Evolutionary conservation across 2,797 vertebrate species (phyloP), one percentile per base, ranked within the genome.

Genomic region (Thalassophryne amazonica): DNA sequence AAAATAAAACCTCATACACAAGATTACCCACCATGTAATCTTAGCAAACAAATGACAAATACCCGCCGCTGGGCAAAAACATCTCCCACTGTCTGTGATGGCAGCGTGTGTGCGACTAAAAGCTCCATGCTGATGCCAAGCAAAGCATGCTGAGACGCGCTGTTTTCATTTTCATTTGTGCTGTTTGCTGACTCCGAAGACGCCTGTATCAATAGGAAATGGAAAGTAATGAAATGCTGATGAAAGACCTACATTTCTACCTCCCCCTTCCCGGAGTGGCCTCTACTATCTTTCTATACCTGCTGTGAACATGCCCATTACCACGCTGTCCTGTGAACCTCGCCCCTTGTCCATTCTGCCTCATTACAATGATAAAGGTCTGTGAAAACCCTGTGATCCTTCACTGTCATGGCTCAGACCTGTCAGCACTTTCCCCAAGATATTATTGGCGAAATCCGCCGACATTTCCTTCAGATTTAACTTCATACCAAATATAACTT

Each of bases 21-120:
- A 82, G 78, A 83, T 81, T 69, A 67, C 71, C 73, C 69, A 75
- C 76, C 86, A 71, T 83, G 79, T 84, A 85, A 88, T 88, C 83
- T 83, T 11, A 17, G 62, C 76, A 86, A 87, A 86, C 76, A 86
- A 86, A 85, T 64, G 63, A 65, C 16, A 42, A 65, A 60, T 73
- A 53, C 74, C 77, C 59, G 62, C 78, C 24, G 39, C 25, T 21
- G 42, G 55, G 51, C 28, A 50, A 55, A 48, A 74, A 76, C 64
- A 56, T 40, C 61, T 55, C 78, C 76, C 25, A 76, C 73, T 66
- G 80, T 74, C 74, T 32, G 18, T 28, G 66, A 54, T 69, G 59
- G 54, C 62, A 52, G 65, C 60, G 48, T 59, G 69, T 47, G 65
- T 37, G 58, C 49, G 45, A 63, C 70, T 76, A 83, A 84, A 79